Conservation (phyloP, 2,113 vertebrate genomes). For the Amazona vittata region DNA sequence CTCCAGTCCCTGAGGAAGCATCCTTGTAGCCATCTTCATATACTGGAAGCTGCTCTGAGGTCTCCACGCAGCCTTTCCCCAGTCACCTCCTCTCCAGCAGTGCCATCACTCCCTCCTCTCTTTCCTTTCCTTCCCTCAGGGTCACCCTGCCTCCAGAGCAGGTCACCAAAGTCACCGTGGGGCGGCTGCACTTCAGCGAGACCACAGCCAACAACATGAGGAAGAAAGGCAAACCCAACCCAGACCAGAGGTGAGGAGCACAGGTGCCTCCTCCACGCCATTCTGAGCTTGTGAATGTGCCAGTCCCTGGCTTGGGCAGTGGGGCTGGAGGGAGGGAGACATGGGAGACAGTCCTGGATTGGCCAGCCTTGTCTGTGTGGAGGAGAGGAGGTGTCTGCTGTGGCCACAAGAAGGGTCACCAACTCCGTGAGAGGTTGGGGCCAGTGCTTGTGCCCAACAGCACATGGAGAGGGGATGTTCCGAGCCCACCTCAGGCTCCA, state of each 20-base stretch:
- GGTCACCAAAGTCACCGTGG: conserved; percentile 98
- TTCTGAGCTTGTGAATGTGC: not conserved
- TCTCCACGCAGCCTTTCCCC: not conserved
- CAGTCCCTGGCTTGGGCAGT: not conserved
- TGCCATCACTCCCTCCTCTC: not conserved
- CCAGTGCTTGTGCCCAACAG: not conserved
- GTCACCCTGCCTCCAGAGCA: conserved; percentile 93
- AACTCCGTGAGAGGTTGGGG: rapidly evolving
- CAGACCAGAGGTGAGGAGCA: conserved; percentile 90
- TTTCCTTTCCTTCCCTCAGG: conserved; percentile 65
- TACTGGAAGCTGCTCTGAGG: not conserved
- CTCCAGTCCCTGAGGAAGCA: too few species aligned
- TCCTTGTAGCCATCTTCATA: not conserved
- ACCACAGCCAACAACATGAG: conserved; percentile 99
- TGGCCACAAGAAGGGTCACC: not conserved
- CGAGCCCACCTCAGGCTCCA: rapidly evolving
- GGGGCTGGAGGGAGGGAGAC: not conserved
- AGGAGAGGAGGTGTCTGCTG: not conserved
- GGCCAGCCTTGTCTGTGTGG: not conserved
- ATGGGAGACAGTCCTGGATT: not conserved
- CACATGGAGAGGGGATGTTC: not conserved
- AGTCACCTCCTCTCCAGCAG: not conserved
- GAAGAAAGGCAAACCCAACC: conserved; percentile 98
- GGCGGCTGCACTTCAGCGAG: conserved; percentile 95
- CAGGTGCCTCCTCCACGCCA: rapidly evolving